phyloP scores from a whole-genome alignment of 2,888 invertebrate species.

The Melitaea athalia region DNA sequence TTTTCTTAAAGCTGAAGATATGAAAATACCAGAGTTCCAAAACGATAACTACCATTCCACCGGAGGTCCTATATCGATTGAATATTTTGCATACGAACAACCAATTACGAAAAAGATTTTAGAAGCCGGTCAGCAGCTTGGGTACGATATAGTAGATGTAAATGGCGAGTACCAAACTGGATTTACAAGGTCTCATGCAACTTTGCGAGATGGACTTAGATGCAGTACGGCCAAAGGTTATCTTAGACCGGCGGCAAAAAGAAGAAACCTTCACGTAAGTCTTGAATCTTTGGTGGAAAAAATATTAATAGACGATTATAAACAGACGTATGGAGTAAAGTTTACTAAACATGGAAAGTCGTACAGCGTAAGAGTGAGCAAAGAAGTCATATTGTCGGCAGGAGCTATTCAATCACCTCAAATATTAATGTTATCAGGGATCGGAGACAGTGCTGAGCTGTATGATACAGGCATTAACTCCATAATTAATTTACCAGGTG shows the following conservation, averaged over 20 bases:
- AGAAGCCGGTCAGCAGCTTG: slow-evolving; percentile 86
- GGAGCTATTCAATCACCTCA: slow-evolving; percentile 93
- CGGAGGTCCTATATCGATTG: slow-evolving; percentile 88
- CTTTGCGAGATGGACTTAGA: slow-evolving; percentile 88
- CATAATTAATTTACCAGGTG: slow-evolving; percentile 85
- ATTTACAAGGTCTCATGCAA: slow-evolving; percentile 89
- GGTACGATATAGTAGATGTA: slow-evolving; percentile 86
- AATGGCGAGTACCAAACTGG: slow-evolving; percentile 92
- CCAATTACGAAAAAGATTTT: slow-evolving; percentile 87
- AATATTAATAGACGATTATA: slow-evolving; percentile 84
- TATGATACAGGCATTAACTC: slow-evolving; percentile 83
- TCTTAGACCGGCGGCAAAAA: slow-evolving; percentile 84
- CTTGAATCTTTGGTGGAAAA: slow-evolving; percentile 86
- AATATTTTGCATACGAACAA: slow-evolving; percentile 86
- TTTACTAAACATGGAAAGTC: slow-evolving; percentile 83
- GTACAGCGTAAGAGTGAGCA: slow-evolving; percentile 83
- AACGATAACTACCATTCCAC: slow-evolving; percentile 85
- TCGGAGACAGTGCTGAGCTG: slow-evolving; percentile 86
- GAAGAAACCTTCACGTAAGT: slow-evolving; percentile 88
- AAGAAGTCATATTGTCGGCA: slow-evolving; percentile 92
- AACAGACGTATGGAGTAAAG: slow-evolving; percentile 85
- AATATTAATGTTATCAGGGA: slow-evolving; percentile 92
- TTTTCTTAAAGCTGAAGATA: slow-evolving; percentile 91
- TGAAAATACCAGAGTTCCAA: slow-evolving; percentile 83
- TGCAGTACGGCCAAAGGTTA: slow-evolving; percentile 94